Percentiles rank a stretch among this genome's conserved stretches.
Evolutionary conservation across 2,797 vertebrate genomes (phyloP).

Genomic region (Chiloscyllium punctatum): DNA sequence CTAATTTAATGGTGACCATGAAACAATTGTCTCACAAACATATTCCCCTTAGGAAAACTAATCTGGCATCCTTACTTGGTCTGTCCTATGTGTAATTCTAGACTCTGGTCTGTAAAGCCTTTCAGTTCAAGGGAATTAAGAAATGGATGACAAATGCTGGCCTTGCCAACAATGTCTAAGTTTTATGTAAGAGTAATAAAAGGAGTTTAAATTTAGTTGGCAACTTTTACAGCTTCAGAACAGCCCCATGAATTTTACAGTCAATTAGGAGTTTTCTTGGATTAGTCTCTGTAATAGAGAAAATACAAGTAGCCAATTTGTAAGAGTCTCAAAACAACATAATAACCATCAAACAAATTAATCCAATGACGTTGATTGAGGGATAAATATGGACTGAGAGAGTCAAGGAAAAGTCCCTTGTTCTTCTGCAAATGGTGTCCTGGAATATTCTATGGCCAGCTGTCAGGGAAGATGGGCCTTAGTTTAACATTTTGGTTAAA

Average conservation of each 20-base stretch:
- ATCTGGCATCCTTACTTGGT: too few relatives aligned
- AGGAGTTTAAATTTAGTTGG: background rate
- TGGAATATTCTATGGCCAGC: background rate
- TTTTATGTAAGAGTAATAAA: too few relatives aligned
- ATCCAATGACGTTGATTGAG: background rate
- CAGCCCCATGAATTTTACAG: background rate
- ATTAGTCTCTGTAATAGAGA: background rate
- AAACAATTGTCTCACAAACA: too few relatives aligned
- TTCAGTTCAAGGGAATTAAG: too few relatives aligned
- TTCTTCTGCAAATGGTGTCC: background rate
- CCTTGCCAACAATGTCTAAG: too few relatives aligned
- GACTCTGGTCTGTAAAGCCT: too few relatives aligned
- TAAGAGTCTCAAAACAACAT: background rate
- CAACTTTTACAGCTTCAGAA: background rate
- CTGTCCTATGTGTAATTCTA: too few relatives aligned
- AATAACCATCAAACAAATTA: background rate
- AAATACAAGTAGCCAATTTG: background rate
- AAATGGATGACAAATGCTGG: too few relatives aligned
- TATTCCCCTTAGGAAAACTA: too few relatives aligned
- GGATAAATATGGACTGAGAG: background rate
- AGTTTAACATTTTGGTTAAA: background rate
- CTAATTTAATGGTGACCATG: too few relatives aligned
- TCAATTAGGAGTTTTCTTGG: background rate
- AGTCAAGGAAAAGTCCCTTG: background rate
- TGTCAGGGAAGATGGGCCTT: background rate